These are phyloP conservation scores for Oikopleura albicans DNA, from an alignment of 23 tunicate species.

Conservation along the genomic window DNA sequence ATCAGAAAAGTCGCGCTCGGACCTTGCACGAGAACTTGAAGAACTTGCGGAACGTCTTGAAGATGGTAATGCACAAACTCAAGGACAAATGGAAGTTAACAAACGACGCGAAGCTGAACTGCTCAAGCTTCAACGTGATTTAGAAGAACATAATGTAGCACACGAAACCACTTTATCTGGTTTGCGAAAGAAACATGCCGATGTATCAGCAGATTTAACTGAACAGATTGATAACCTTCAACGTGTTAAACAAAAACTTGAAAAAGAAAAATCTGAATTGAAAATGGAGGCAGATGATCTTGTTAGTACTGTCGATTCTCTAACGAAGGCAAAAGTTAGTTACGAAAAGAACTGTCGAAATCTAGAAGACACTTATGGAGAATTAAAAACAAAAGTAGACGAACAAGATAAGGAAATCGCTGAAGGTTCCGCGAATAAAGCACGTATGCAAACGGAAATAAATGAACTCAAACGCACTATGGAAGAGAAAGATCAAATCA, in stretches of 20 bases:
- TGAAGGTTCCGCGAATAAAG: neutral
- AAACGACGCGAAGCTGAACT: too few species aligned
- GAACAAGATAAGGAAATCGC: neutral
- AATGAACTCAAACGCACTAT: slow-evolving; percentile 54
- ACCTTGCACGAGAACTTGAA: slow-evolving; percentile 24
- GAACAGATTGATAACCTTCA: too few species aligned
- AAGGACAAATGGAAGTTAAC: too few species aligned
- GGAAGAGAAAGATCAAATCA: slow-evolving; percentile 20
- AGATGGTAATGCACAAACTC: slow-evolving; percentile 19
- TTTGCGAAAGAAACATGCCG: slow-evolving; percentile 26
- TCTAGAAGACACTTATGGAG: neutral
- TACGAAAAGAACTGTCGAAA: slow-evolving; percentile 38
- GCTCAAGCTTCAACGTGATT: too few species aligned
- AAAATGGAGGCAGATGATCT: slow-evolving; percentile 45
- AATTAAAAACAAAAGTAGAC: neutral
- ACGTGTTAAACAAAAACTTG: too few species aligned
- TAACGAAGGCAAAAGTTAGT: slow-evolving; percentile 13
- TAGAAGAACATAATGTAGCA: too few species aligned
- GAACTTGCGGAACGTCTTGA: slow-evolving; percentile 15
- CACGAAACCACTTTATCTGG: too few species aligned
- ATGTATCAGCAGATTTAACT: slow-evolving; percentile 22
- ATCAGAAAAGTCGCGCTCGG: slow-evolving; percentile 20
- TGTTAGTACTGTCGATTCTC: slow-evolving; percentile 14
- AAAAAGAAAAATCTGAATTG: slow-evolving; percentile 29
- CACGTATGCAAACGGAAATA: slow-evolving; percentile 32